phyloP scores from a whole-genome alignment of 2,888 invertebrate species.

The Lasioglossum villosulum region DNA sequence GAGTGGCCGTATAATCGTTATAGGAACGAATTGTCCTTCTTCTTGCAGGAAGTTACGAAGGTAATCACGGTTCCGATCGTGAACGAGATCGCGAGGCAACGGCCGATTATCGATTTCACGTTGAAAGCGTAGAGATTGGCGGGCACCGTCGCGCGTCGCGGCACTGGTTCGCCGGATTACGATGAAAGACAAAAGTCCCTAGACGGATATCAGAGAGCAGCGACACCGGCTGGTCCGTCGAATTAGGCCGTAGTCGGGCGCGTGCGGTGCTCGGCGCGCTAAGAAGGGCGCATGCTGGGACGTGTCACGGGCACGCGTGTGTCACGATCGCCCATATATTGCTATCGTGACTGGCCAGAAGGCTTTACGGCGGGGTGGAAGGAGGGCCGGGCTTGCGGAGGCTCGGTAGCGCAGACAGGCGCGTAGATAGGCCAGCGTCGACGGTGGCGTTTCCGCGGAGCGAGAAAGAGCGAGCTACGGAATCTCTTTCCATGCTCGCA shows the following conservation, averaged over 20 bases:
- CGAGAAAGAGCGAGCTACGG: conserved; percentile 32
- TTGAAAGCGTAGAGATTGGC: background rate
- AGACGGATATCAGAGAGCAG: conserved; percentile 35
- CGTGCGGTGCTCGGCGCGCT: conserved; percentile 51
- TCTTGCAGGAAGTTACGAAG: background rate
- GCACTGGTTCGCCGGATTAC: background rate
- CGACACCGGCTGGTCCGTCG: conserved; percentile 34
- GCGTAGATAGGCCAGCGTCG: conserved; percentile 53
- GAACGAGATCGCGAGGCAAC: background rate
- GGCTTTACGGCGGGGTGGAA: conserved; percentile 39
- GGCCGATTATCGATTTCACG: background rate
- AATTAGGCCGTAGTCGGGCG: conserved; percentile 28
- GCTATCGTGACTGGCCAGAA: conserved; percentile 48
- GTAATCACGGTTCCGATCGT: background rate
- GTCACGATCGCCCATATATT: conserved; percentile 61
- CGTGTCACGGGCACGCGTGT: conserved; percentile 64
- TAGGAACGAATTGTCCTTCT: background rate
- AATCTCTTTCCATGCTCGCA: conserved; percentile 38
- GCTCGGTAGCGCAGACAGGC: conserved; percentile 43
- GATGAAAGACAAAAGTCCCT: conserved; percentile 41
- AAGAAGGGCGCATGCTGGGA: conserved; percentile 61
- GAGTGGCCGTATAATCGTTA: background rate
- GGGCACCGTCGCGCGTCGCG: background rate
- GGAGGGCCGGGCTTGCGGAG: conserved; percentile 35
- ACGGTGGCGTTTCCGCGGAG: conserved; percentile 47